These are phyloP conservation scores for Aradus depressus DNA, from an alignment of 2,888 invertebrate genomes.

Conservation along the genomic window DNA sequence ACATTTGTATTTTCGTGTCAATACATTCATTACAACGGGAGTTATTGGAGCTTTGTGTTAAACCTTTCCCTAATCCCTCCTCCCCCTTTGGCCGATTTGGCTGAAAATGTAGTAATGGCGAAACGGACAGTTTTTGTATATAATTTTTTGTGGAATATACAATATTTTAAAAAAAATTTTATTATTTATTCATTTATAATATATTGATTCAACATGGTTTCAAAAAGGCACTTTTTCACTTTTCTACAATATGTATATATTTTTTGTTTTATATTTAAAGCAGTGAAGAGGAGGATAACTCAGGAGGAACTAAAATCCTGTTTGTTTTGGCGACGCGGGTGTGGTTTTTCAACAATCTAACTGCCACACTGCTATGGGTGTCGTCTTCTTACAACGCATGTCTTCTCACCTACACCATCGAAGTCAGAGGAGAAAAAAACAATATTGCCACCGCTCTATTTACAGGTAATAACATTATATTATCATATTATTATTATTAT, in stretches of 20 bases:
- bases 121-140: too few relatives aligned
- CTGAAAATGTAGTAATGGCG: too few relatives aligned
- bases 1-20: too few relatives aligned
- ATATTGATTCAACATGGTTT: neutral
- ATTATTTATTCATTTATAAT: too few relatives aligned
- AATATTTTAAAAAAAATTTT: too few relatives aligned
- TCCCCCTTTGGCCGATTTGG: too few relatives aligned
- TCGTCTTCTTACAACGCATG: constrained; percentile 3
- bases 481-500: too few relatives aligned
- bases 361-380: constrained; percentile 5
- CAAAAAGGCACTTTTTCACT: neutral
- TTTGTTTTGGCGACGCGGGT: constrained; percentile 7
- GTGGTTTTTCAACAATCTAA: neutral
- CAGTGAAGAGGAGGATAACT: neutral
- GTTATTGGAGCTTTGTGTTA: too few relatives aligned
- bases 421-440: constrained; percentile 9
- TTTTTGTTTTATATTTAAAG: neutral
- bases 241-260: neutral
- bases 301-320: constrained; percentile 1
- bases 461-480: constrained; percentile 10
- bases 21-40: too few relatives aligned
- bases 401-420: constrained; percentile 4
- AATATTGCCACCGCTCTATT: constrained; percentile 5
- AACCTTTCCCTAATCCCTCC: too few relatives aligned
- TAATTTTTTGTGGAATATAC: too few relatives aligned